Evolutionary conservation across 2,888 invertebrate genomes (phyloP), one percentile per base, ranked within the genome.

Genomic region (Sycophila texana): DNA sequence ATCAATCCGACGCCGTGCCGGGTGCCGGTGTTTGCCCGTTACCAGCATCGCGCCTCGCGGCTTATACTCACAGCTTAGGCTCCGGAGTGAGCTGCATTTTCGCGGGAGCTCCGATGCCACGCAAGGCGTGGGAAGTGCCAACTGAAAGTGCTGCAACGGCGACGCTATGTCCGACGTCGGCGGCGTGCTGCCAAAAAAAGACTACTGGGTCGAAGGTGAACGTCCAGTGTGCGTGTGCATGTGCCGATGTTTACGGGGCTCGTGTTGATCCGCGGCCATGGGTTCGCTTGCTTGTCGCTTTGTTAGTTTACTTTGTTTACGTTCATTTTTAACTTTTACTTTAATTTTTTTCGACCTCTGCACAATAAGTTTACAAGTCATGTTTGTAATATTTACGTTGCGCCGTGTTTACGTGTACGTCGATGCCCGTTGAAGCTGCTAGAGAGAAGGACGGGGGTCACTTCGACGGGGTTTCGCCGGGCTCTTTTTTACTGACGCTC

Each of bases 141-240:
- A 53, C 53, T 68, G 18, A 63, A 20, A 39, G 26, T 26, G 26
- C 74, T 14, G 51, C 57, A 72, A 4, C 72, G 2, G 30, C 12
- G 39, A 39, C 18, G 67, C n/a, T 49, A 81, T 81, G 81, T 71
- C 77, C 66, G 57, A 63, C 20, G 65, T 60, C 47, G 20, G 20
- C n/a, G 65, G n/a, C 26, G 4, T 55, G 16, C 12, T 18, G 39
- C 20, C 30, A 51, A 68, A 72, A 39, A 74, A 68, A 12, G 39
- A 39, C 12, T 30, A 77, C 49, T 79, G 75, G 79, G 57, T 81
- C 39, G 74, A 79, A 79, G 81, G 81, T 81, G 73, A 72, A 51
- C 63, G 39, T 67, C 7, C 18, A 30, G 13, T 53, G 49, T 57
- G 55, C 22, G 14, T 57, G 13, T n/a, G 39, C 49, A 16, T 55